Evolutionary conservation across 2,797 vertebrate genomes (phyloP).

Genomic region (Sylvilagus floridanus): DNA sequence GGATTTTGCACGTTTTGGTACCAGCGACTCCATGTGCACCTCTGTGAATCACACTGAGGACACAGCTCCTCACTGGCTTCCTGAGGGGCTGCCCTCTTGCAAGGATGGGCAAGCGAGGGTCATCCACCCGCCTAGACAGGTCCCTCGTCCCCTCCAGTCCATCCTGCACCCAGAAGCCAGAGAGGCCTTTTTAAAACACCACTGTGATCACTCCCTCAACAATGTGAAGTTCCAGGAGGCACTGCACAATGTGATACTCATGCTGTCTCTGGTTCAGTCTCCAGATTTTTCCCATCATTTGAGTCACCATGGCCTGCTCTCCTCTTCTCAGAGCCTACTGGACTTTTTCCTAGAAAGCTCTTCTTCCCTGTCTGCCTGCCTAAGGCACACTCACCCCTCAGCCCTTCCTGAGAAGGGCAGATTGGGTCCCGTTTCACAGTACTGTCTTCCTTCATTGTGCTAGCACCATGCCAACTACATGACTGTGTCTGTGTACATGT

Average conservation of each 20-base stretch:
- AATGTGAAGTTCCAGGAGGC: neutral
- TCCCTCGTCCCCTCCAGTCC: neutral
- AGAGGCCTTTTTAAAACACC: slow-evolving; percentile 41
- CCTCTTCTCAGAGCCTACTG: neutral
- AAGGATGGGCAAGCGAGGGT: neutral
- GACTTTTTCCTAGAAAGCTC: slow-evolving; percentile 17
- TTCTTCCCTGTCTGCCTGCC: slow-evolving; percentile 3
- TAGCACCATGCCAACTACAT: neutral
- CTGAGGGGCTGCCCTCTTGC: neutral
- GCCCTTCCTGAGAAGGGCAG: neutral
- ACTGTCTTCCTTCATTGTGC: slow-evolving; percentile 23
- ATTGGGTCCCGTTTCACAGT: neutral
- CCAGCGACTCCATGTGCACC: neutral
- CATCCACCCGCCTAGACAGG: neutral
- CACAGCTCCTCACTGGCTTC: neutral
- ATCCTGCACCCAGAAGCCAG: neutral
- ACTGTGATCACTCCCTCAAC: neutral
- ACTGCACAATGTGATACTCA: neutral
- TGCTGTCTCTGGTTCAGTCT: neutral
- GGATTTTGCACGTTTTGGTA: neutral
- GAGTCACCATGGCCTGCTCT: neutral
- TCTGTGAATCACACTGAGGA: neutral
- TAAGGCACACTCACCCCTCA: neutral
- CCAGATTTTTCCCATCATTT: neutral
- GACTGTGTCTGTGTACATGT: neutral